These are phyloP conservation scores for Lordiphosa fenestrarum DNA, from an alignment of 2,888 invertebrate genomes.

Conservation along the genomic window DNA sequence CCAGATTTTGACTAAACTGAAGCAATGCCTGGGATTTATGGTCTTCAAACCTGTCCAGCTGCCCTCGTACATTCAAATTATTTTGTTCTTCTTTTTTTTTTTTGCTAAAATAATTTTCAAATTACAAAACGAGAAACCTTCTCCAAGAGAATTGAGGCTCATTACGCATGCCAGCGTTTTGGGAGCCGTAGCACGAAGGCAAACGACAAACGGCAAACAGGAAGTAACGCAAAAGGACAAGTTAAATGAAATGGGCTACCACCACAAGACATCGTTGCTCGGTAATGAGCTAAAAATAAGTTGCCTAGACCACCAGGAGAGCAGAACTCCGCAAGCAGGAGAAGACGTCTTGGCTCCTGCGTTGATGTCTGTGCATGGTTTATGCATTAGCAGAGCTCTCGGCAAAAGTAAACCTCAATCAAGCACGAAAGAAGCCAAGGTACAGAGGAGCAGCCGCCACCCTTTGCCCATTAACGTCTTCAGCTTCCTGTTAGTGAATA, in stretches of 20 bases:
- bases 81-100: background rate
- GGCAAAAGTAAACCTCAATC: slow-evolving; percentile 69
- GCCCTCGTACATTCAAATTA: background rate
- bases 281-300: slow-evolving; percentile 65
- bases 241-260: slow-evolving; percentile 39
- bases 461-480: slow-evolving; percentile 68
- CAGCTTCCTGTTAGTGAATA: slow-evolving; percentile 77
- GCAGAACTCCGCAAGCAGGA: slow-evolving; percentile 12
- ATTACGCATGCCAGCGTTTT: slow-evolving; percentile 64
- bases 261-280: slow-evolving; percentile 42
- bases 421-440: slow-evolving; percentile 52
- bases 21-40: too few relatives aligned
- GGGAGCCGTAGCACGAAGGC: slow-evolving; percentile 63
- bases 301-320: slow-evolving; percentile 32
- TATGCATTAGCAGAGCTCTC: slow-evolving; percentile 63
- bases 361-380: slow-evolving; percentile 74
- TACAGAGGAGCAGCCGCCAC: slow-evolving; percentile 20
- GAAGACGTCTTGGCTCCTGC: slow-evolving; percentile 25
- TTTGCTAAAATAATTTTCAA: slow-evolving; percentile 59
- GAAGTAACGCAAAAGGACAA: slow-evolving; percentile 47
- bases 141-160: slow-evolving; percentile 37
- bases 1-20: too few relatives aligned
- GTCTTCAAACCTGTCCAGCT: too few relatives aligned
- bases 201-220: slow-evolving; percentile 24
- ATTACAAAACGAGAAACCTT: slow-evolving; percentile 59